Percentiles rank a stretch among this genome's conserved stretches.
Evolutionary conservation across 2,113 vertebrate species (phyloP).

Genomic region (Vanacampus margaritifer): DNA sequence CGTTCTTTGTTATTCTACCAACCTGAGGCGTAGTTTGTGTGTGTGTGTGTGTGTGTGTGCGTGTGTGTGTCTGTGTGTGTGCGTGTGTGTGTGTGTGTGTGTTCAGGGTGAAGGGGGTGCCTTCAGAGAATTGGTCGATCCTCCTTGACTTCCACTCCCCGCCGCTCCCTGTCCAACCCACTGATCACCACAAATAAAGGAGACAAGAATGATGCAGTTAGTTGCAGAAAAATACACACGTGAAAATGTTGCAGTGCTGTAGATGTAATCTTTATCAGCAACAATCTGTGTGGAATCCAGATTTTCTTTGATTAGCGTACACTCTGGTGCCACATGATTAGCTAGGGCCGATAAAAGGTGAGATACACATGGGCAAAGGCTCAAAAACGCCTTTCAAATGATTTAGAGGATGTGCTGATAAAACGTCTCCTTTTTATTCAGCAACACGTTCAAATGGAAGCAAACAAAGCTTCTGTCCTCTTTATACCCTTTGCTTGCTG

Average conservation of each 20-base stretch:
- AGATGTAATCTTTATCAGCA: background rate
- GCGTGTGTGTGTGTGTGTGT: background rate
- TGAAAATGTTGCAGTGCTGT: background rate
- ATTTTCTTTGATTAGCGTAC: background rate
- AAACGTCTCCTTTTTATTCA: background rate
- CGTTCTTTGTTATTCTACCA: constrained; percentile 4
- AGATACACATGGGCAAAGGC: background rate
- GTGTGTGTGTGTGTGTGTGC: background rate
- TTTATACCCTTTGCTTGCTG: background rate
- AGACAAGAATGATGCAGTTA: background rate
- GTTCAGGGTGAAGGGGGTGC: constrained; percentile 63
- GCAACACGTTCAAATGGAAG: background rate
- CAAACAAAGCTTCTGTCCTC: background rate
- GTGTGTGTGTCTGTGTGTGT: background rate
- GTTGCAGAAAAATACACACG: background rate
- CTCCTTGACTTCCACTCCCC: constrained; percentile 62
- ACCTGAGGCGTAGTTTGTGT: constrained; percentile 7
- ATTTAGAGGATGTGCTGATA: background rate
- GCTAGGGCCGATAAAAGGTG: background rate
- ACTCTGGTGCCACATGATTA: background rate
- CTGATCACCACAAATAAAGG: constrained; percentile 27
- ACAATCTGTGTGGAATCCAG: background rate
- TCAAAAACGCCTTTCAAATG: background rate
- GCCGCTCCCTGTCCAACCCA: constrained; percentile 60
- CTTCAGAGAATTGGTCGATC: constrained; percentile 71